Evolutionary conservation across 1,140 invertebrate genomes (phyloP).

Genomic region (Dendroctonus valens): DNA sequence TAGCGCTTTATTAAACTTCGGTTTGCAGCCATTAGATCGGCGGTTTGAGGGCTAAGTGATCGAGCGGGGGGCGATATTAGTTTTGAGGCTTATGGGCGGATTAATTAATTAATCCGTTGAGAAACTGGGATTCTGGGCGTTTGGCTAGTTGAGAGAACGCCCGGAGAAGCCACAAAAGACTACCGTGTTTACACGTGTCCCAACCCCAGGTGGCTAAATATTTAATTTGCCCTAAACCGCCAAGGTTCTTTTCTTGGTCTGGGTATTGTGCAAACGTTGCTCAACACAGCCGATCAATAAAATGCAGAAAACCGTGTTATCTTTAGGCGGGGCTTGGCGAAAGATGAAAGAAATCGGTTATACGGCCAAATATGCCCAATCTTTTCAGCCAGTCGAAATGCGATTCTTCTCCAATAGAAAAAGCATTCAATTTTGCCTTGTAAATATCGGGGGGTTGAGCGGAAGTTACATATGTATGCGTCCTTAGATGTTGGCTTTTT

Average conservation of each 20-base stretch:
- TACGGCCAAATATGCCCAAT: neutral
- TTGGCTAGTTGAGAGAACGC: neutral
- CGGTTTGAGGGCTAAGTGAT: constrained; percentile 3
- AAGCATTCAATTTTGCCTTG: neutral
- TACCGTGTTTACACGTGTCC: constrained; percentile 31
- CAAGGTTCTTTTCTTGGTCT: constrained; percentile 7
- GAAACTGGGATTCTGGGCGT: neutral
- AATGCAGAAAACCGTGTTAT: constrained; percentile 21
- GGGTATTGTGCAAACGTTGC: constrained; percentile 15
- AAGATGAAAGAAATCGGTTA: constrained; percentile 12
- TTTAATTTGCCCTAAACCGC: constrained; percentile 23
- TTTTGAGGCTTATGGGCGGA: constrained; percentile 7
- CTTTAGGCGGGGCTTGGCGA: constrained; percentile 11
- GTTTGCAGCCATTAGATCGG: constrained; percentile 1
- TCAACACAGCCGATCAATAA: constrained; percentile 11
- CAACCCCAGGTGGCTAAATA: constrained; percentile 30
- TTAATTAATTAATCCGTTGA: constrained; percentile 1
- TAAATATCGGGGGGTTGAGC: no score
- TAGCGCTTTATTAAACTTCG: constrained; percentile 12
- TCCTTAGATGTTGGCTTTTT: no score
- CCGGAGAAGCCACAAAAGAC: constrained; percentile 17
- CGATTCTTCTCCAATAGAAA: constrained; percentile 3
- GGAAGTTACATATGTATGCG: no score
- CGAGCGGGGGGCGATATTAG: constrained; percentile 10
- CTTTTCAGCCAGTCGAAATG: neutral